phyloP scores from a whole-genome alignment of 92 coral and sea anemone species.

The Pocillopora grandis region DNA sequence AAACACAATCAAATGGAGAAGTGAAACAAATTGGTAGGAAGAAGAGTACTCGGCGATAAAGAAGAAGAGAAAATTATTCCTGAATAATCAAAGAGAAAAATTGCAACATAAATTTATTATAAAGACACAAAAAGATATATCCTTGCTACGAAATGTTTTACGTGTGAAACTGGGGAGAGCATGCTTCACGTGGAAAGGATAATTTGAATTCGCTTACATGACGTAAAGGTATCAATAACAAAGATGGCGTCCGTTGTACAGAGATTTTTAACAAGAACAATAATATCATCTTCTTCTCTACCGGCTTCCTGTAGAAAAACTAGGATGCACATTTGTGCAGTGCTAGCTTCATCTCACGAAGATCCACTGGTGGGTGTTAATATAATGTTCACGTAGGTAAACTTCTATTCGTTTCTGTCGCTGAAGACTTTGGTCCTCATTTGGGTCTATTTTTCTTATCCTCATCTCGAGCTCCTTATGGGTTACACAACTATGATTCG shows the following conservation, averaged over 20 bases:
- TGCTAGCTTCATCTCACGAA: slow-evolving; percentile 53
- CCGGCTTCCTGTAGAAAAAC: not conserved
- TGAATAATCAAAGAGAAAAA: too few relatives aligned
- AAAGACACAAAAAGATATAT: too few relatives aligned
- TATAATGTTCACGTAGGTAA: not conserved
- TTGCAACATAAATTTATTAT: too few relatives aligned
- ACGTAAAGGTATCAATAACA: not conserved
- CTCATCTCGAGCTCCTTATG: too few relatives aligned
- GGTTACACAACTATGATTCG: too few relatives aligned
- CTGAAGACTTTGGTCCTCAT: too few relatives aligned
- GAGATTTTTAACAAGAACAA: not conserved
- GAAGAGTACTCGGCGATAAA: not conserved
- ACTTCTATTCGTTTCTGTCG: too few relatives aligned
- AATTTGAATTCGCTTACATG: slow-evolving; percentile 8
- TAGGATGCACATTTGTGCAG: not conserved
- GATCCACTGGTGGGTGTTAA: slow-evolving; percentile 57
- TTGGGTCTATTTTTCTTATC: too few relatives aligned
- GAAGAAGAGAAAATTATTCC: too few relatives aligned
- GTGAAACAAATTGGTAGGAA: too few relatives aligned
- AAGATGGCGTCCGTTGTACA: slow-evolving; percentile 27
- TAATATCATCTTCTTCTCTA: slow-evolving; percentile 25
- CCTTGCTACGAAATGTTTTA: not conserved
- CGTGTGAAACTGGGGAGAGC: slow-evolving; percentile 4
- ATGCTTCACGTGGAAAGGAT: not conserved
- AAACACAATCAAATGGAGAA: too few relatives aligned